Percentiles rank a stretch among this genome's conserved stretches.
Conservation (phyloP, 2,113 vertebrate species). For the Callipepla squamata region DNA sequence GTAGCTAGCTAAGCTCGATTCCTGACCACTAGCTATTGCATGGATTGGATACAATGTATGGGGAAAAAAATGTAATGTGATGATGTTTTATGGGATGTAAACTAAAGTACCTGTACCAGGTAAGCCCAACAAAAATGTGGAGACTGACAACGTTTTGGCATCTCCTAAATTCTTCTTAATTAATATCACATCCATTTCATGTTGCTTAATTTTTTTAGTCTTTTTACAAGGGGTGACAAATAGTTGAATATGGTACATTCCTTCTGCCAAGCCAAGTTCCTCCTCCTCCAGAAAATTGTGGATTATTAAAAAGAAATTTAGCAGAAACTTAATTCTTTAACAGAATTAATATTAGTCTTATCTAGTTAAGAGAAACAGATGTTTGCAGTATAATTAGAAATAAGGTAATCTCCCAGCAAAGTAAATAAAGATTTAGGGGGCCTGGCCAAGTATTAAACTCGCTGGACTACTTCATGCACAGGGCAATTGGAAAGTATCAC, state of each 20-base stretch:
- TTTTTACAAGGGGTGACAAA: background rate
- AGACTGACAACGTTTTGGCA: background rate
- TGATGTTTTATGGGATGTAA: background rate
- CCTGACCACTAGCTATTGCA: background rate
- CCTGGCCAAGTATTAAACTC: background rate
- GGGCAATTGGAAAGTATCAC: background rate
- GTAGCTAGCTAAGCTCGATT: background rate
- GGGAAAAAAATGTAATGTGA: background rate
- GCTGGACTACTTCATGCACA: background rate
- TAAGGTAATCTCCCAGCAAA: background rate
- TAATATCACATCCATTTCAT: background rate
- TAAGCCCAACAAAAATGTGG: background rate
- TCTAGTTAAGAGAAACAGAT: background rate
- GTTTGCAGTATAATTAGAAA: background rate
- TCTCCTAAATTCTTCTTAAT: background rate
- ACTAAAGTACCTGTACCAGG: background rate
- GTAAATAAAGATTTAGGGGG: background rate
- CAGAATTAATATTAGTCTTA: background rate
- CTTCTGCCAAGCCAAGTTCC: background rate
- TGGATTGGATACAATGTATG: background rate
- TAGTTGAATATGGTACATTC: background rate
- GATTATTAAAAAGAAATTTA: background rate
- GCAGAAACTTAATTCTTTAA: background rate
- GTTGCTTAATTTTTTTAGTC: background rate
- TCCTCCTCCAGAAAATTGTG: background rate